A percentile compares a stretch with the other conserved stretches of the same genome.
These are phyloP conservation scores for Caenorhabditis imperialis DNA, from an alignment of 2,888 invertebrate species.

Conservation along the genomic window DNA sequence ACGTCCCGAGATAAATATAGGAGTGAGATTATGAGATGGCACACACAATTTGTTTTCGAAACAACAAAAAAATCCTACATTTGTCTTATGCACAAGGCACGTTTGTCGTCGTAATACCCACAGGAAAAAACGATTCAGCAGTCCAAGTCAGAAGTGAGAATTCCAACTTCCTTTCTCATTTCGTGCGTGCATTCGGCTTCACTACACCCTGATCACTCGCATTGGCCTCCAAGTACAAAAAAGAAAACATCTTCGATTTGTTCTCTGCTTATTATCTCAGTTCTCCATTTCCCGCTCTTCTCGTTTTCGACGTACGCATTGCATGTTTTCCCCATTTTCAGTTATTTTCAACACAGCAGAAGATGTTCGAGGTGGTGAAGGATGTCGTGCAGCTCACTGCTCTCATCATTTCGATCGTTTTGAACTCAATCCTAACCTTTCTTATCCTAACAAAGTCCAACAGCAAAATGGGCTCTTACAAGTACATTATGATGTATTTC, in stretches of 20 bases:
- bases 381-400: constrained; percentile 12
- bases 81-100: too few species aligned
- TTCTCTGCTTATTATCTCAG: constrained; percentile 4
- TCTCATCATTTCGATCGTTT: constrained; percentile 9
- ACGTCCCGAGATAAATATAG: neutral
- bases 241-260: too few species aligned
- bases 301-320: too few species aligned
- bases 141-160: too few species aligned
- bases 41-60: neutral
- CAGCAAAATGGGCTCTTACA: constrained; percentile 35
- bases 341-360: neutral
- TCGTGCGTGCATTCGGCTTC: neutral
- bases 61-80: too few species aligned
- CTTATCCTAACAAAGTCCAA: constrained; percentile 36
- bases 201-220: too few species aligned
- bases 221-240: too few species aligned
- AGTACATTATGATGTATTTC: constrained; percentile 43
- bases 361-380: constrained; percentile 24
- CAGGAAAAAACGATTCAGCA: too few species aligned
- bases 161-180: too few species aligned
- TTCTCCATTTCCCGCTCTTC: neutral
- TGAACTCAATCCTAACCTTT: constrained; percentile 28
- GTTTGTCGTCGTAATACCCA: too few species aligned
- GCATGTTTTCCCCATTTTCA: too few species aligned
- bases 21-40: neutral